Evolutionary conservation across 1,140 invertebrate genomes (phyloP).

Genomic region (Drosophila virilis): DNA sequence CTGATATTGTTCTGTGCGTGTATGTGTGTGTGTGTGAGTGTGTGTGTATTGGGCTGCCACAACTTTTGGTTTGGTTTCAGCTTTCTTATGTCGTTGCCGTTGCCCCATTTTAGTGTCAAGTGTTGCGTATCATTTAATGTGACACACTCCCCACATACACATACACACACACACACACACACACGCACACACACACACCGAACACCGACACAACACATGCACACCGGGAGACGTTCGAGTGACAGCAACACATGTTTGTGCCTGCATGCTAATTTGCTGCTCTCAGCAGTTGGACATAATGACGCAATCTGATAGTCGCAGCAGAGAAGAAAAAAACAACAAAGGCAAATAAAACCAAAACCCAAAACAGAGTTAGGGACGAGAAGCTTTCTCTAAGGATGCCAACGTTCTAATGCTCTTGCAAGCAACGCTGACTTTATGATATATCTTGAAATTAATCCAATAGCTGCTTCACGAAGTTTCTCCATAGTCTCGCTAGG

Average conservation of each 20-base stretch:
- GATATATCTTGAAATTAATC: no score
- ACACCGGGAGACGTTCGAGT: slow-evolving; percentile 23
- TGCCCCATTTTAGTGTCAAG: slow-evolving; percentile 76
- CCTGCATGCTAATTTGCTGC: slow-evolving; percentile 72
- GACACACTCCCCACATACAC: slow-evolving; percentile 63
- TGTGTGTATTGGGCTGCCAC: slow-evolving; percentile 23
- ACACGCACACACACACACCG: slow-evolving; percentile 18
- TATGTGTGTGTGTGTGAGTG: slow-evolving; percentile 5
- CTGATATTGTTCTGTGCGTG: slow-evolving; percentile 1
- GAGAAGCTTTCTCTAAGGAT: neutral
- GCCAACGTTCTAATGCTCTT: no score
- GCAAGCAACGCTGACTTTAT: no score
- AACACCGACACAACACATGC: no score
- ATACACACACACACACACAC: slow-evolving; percentile 13
- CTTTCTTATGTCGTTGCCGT: slow-evolving; percentile 31
- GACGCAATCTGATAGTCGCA: slow-evolving; percentile 42
- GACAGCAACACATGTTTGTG: slow-evolving; percentile 72
- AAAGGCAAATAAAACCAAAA: neutral
- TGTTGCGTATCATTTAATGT: slow-evolving; percentile 81
- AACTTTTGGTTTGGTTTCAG: slow-evolving; percentile 37
- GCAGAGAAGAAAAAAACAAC: neutral
- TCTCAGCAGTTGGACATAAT: slow-evolving; percentile 54
- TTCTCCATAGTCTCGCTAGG: no score
- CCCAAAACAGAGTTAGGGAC: neutral
- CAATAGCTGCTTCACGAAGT: no score